Conservation (phyloP, 2,888 invertebrate genomes). For the Thelaira solivaga region DNA sequence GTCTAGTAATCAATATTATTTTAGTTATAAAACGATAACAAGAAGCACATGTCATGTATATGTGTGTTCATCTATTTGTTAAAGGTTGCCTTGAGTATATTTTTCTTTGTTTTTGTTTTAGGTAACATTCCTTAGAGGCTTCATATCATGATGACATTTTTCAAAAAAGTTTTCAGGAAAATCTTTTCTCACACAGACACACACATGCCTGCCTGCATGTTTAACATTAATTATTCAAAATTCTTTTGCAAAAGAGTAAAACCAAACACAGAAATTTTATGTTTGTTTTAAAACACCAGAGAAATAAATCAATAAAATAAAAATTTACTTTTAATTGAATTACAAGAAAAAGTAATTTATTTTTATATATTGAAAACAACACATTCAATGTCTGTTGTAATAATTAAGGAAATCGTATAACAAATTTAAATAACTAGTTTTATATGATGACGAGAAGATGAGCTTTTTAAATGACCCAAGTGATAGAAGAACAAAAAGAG, state of each 20-base stretch:
- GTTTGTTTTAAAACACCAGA: not conserved
- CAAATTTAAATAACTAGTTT: too few species aligned
- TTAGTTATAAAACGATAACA: not conserved
- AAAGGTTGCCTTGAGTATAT: too few species aligned
- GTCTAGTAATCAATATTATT: slow-evolving; percentile 58
- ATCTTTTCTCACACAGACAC: not conserved
- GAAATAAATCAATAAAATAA: slow-evolving; percentile 32
- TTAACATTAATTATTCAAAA: too few species aligned
- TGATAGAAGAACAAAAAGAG: too few species aligned
- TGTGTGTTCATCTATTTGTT: too few species aligned
- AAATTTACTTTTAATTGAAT: slow-evolving; percentile 56
- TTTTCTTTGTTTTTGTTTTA: slow-evolving; percentile 2
- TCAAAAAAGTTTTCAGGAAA: slow-evolving; percentile 43
- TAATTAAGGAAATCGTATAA: too few species aligned
- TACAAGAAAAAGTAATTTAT: slow-evolving; percentile 51
- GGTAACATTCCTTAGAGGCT: slow-evolving; percentile 51
- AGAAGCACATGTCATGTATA: not conserved
- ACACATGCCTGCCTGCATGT: not conserved
- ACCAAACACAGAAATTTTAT: too few species aligned
- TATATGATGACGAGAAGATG: too few species aligned
- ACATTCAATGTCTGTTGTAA: too few species aligned
- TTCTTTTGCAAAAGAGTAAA: too few species aligned
- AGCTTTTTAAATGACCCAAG: too few species aligned
- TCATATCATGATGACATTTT: slow-evolving; percentile 52
- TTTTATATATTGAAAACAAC: too few species aligned